These are phyloP conservation scores for Silurus meridionalis DNA, from an alignment of 2,113 vertebrate genomes.

Conservation along the genomic window DNA sequence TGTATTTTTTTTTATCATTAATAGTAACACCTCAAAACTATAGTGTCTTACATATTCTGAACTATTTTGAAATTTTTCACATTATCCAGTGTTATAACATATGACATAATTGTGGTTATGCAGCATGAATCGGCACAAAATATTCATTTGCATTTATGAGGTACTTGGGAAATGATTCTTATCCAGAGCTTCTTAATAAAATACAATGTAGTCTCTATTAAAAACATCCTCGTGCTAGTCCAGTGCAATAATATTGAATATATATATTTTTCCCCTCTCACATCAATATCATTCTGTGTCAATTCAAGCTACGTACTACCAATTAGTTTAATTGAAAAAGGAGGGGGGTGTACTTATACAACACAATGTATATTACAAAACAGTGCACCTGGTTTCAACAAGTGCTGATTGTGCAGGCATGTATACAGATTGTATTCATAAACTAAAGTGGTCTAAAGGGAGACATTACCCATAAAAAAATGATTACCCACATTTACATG, in stretches of 20 bases:
- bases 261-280: neutral
- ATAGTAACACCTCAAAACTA: neutral
- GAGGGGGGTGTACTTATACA: neutral
- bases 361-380: neutral
- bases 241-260: neutral
- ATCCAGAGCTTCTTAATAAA: neutral
- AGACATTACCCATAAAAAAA: conserved; percentile 16
- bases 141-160: neutral
- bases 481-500: neutral
- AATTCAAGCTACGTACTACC: neutral
- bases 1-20: neutral
- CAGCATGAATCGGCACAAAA: neutral
- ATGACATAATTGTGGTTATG: neutral
- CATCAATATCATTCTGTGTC: neutral
- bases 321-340: neutral
- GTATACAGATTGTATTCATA: neutral
- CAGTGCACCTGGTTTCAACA: neutral
- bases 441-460: neutral
- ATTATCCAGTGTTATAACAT: neutral
- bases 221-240: neutral
- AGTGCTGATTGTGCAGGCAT: neutral
- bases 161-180: neutral
- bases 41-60: neutral
- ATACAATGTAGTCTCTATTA: neutral
- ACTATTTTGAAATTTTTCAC: neutral